Percentiles rank a stretch among this genome's conserved stretches.
phyloP scores from a whole-genome alignment of 1,140 invertebrate species.

The Dufourea novaeangliae region DNA sequence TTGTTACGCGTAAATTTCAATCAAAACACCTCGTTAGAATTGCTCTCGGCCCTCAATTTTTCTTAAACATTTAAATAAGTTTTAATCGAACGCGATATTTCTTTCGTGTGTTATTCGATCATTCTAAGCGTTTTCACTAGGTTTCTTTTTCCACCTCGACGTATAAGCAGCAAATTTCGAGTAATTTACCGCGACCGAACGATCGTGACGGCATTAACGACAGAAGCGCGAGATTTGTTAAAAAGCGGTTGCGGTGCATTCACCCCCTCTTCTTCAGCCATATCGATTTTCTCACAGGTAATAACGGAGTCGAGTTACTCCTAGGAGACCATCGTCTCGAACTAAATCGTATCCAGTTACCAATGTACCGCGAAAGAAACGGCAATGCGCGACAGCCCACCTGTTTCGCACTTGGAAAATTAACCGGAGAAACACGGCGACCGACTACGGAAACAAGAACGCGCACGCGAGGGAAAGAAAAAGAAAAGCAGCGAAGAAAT shows the following conservation, averaged over 20 bases:
- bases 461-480: too few species aligned
- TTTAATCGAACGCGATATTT: too few species aligned
- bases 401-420: neutral
- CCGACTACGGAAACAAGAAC: neutral
- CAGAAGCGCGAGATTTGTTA: conserved; percentile 11
- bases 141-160: too few species aligned
- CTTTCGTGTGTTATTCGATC: too few species aligned
- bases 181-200: too few species aligned
- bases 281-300: conserved; percentile 58
- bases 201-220: too few species aligned
- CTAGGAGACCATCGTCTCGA: conserved; percentile 49
- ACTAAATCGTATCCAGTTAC: conserved; percentile 55
- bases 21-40: too few species aligned
- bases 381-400: neutral
- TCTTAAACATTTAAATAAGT: too few species aligned
- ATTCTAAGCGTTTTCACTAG: too few species aligned
- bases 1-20: too few species aligned
- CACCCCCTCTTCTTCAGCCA: conserved; percentile 11
- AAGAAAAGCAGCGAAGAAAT: neutral
- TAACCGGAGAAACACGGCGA: neutral
- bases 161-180: too few species aligned
- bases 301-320: conserved; percentile 43
- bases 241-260: conserved; percentile 25
- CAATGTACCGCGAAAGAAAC: conserved; percentile 44
- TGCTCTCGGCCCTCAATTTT: too few species aligned